Evolutionary conservation across 2,888 invertebrate genomes (phyloP).

Genomic region (Pterobdella sp.): DNA sequence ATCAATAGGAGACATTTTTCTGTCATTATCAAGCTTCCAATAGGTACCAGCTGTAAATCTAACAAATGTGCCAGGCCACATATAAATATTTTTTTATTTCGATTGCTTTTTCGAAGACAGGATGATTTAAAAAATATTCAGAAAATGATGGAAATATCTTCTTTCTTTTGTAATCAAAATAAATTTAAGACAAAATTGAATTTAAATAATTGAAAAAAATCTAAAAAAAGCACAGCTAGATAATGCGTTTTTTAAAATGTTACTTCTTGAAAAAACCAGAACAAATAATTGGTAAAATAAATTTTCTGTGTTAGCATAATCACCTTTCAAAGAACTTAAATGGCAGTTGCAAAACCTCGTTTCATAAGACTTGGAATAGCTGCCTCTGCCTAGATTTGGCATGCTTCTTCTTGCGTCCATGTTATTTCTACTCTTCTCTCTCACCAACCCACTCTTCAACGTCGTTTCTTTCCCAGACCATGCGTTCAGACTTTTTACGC

Average conservation of each 20-base stretch:
- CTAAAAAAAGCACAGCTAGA: no score
- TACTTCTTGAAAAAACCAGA: no score
- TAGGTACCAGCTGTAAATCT: background rate
- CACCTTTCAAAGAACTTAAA: background rate
- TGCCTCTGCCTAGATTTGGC: slow-evolving; percentile 20
- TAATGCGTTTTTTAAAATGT: background rate
- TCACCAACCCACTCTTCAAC: slow-evolving; percentile 1
- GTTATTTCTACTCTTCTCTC: background rate
- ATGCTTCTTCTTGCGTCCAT: slow-evolving; percentile 3
- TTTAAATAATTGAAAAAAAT: no score
- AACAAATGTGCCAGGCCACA: background rate
- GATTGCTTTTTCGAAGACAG: no score
- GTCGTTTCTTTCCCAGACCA: background rate
- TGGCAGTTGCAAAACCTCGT: background rate
- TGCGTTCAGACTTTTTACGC: slow-evolving; percentile 10
- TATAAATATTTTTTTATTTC: no score
- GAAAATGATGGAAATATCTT: background rate
- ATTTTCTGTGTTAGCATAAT: no score
- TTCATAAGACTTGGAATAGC: background rate
- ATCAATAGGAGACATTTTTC: background rate
- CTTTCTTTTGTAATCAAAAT: background rate
- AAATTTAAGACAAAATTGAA: background rate
- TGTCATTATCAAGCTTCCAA: background rate
- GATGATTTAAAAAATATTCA: background rate
- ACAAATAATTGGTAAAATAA: no score